Conservation (phyloP, 2,113 vertebrate species). For the Plecturocebus donacophilus region DNA sequence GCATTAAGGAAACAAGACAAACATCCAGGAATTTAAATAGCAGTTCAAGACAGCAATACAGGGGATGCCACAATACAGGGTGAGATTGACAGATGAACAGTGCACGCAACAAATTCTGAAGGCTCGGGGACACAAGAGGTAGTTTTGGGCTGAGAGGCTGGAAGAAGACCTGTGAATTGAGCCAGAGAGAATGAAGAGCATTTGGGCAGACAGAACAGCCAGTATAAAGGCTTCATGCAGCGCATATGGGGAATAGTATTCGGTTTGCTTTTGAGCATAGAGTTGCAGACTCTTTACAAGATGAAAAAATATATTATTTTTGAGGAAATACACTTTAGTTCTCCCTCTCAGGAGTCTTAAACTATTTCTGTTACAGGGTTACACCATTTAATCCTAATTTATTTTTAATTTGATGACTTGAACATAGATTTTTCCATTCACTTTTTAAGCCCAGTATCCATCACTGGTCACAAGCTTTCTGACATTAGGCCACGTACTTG, state of each 20-base stretch:
- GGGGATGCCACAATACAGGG: background rate
- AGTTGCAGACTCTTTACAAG: background rate
- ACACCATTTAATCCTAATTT: background rate
- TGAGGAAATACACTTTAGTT: background rate
- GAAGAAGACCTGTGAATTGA: background rate
- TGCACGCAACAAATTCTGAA: background rate
- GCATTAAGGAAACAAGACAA: constrained; percentile 67
- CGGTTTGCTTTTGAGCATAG: background rate
- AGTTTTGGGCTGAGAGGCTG: background rate
- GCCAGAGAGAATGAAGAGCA: background rate
- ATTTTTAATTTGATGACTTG: constrained; percentile 21
- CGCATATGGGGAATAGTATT: background rate
- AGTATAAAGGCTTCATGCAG: background rate
- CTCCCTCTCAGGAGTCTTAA: background rate
- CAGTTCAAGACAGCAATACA: constrained; percentile 35
- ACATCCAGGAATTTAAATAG: constrained; percentile 56
- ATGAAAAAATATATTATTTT: background rate
- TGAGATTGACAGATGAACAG: constrained; percentile 49
- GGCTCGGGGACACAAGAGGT: background rate
- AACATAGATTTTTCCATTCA: background rate
- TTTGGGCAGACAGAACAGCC: background rate
- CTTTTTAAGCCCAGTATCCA: background rate
- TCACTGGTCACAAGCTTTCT: background rate
- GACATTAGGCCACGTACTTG: background rate
- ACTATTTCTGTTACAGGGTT: background rate